Evolutionary conservation across 2,888 invertebrate species (phyloP), one percentile per base, ranked within the genome.

Genomic region (Villa cingulata): DNA sequence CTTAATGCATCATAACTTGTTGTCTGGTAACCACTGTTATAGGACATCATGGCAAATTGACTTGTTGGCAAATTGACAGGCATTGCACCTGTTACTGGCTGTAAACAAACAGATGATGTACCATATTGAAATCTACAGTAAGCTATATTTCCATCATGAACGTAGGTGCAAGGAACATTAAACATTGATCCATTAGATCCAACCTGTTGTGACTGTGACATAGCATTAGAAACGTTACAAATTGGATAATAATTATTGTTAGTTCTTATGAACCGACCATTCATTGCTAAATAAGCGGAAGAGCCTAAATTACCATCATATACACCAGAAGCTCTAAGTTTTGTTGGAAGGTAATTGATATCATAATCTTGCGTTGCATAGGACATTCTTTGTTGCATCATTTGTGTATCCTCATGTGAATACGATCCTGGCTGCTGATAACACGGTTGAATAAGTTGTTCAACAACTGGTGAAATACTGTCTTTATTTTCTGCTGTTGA

Each of bases 331-430:
- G 81, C 77, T 43, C 80, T 78, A 59, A 82, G 70, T 59, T 80
- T 81, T 53, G 81, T 81, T 53, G 81, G 80, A 54, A 81, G 79
- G 71, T 82, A 83, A 68, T 80, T 78, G 70, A 83, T 74, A 70
- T 83, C 83, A 69, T 82, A 83, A 71, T 81, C 83, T 56, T 64
- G 66, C 64, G 63, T 76, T 77, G 88, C 80, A 65, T 84, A 86
- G 63, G 85, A 77, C 72, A 88, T 76, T 70, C 86, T 83, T 68
- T 84, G 83, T 64, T 83, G 78, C 73, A 89, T 75, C 65, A 87
- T 70, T 69, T 89, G 89, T 66, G 90, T 74, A 60, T 86, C 86
- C 68, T 91, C 89, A 67, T 85, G 86, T 55, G 83, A 81, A 70
- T 85, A 86, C 71, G 78, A 72, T 53, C 72, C 68, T 59, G 75